phyloP scores from a whole-genome alignment of 2,888 invertebrate species.

The Muscina levida region DNA sequence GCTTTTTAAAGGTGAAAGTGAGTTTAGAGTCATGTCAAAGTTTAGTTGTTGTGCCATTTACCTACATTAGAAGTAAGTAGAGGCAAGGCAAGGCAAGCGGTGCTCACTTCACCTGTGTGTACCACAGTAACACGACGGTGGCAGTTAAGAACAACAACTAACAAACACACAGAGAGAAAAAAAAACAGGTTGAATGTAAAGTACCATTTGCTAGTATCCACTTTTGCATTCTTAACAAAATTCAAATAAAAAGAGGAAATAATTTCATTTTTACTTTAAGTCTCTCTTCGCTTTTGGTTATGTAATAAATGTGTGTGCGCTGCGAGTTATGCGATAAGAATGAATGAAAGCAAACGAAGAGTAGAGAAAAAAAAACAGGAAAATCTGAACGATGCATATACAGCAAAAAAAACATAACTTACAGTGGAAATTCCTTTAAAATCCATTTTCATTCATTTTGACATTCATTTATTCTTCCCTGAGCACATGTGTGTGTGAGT shows the following conservation, averaged over 20 bases:
- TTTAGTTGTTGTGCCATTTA: background rate
- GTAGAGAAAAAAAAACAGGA: background rate
- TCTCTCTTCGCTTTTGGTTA: no score
- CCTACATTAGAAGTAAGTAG: no score
- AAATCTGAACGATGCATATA: background rate
- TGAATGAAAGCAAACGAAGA: background rate
- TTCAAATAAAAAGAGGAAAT: conserved; percentile 25
- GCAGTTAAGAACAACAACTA: no score
- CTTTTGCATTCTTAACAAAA: conserved; percentile 42
- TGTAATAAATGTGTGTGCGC: conserved; percentile 52
- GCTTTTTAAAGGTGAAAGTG: background rate
- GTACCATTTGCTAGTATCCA: conserved; percentile 22
- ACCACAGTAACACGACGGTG: background rate
- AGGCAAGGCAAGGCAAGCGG: background rate
- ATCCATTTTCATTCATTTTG: conserved; percentile 43
- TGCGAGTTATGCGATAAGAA: conserved; percentile 57
- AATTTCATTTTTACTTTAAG: conserved; percentile 12
- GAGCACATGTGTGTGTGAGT: conserved; percentile 6
- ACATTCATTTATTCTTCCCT: conserved; percentile 41
- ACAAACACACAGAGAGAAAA: no score
- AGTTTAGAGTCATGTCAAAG: background rate
- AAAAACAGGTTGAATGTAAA: background rate
- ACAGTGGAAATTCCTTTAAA: conserved; percentile 46
- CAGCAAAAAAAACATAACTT: conserved; percentile 10
- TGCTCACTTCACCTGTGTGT: background rate